These are phyloP conservation scores for Edolisoma coerulescens DNA, from an alignment of 2,113 vertebrate species.

Conservation along the genomic window DNA sequence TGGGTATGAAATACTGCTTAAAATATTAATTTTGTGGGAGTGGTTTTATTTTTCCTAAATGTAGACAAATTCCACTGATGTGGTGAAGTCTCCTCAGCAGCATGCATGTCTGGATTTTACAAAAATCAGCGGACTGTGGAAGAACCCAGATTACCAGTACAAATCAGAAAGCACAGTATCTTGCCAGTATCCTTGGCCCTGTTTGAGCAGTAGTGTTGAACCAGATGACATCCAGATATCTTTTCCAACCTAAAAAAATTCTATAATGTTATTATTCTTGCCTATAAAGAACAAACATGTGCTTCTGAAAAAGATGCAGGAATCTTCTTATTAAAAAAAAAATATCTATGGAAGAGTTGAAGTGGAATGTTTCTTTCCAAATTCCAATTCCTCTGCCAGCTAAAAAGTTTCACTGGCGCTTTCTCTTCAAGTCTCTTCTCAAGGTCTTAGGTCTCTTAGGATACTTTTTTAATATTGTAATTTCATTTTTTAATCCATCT, in stretches of 20 bases:
- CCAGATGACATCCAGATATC: neutral
- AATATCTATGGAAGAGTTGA: neutral
- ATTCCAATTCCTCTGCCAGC: neutral
- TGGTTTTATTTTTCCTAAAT: neutral
- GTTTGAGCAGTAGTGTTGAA: neutral
- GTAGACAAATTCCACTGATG: neutral
- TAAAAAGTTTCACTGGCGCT: neutral
- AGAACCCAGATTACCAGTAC: neutral
- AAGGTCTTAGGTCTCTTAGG: neutral
- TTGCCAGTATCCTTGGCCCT: neutral
- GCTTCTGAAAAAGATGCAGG: neutral
- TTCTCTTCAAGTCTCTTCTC: neutral
- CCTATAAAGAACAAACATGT: neutral
- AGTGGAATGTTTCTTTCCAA: neutral
- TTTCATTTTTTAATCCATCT: neutral
- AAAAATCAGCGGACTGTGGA: neutral
- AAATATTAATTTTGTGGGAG: neutral
- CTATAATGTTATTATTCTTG: neutral
- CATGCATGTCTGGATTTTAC: neutral
- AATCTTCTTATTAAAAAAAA: neutral
- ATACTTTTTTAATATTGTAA: neutral
- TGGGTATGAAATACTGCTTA: neutral
- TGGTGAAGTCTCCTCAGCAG: neutral
- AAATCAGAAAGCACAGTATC: neutral
- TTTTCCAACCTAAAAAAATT: neutral